Conservation (phyloP, 1,140 invertebrate genomes). For the Pogonomyrmex californicus region DNA sequence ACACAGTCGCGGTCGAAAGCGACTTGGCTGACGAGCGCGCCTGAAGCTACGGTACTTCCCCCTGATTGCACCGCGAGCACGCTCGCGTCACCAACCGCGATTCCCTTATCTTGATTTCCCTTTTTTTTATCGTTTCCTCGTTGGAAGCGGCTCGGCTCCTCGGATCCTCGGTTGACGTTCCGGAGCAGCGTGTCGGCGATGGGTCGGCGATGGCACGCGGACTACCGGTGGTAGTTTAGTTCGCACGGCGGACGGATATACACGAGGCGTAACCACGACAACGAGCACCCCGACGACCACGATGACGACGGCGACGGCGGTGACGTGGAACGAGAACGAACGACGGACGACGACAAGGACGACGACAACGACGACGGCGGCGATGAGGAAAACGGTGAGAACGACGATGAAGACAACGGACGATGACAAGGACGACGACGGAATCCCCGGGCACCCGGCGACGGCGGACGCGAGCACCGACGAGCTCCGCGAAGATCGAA, state of each 20-base stretch:
- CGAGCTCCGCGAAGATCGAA: constrained; percentile 71
- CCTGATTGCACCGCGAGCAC: constrained; percentile 25
- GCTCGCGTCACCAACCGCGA: not conserved
- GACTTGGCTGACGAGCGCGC: constrained; percentile 53
- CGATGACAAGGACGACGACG: constrained; percentile 19
- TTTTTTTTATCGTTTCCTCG: too few species aligned
- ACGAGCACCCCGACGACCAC: constrained; percentile 46
- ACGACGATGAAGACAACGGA: constrained; percentile 11
- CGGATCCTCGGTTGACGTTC: not conserved
- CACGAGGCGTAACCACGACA: constrained; percentile 66
- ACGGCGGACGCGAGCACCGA: constrained; percentile 35
- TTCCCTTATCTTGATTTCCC: not conserved
- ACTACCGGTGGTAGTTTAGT: constrained; percentile 38
- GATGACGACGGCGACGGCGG: constrained; percentile 54
- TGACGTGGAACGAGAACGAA: constrained; percentile 41
- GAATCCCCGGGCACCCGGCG: constrained; percentile 28
- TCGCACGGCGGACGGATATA: constrained; percentile 56
- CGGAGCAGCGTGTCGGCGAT: constrained; percentile 4
- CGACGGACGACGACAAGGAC: constrained; percentile 26
- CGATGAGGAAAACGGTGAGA: not conserved
- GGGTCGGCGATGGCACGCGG: not conserved
- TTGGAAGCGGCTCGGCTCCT: not conserved
- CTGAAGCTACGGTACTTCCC: constrained; percentile 60
- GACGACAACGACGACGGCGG: not conserved
- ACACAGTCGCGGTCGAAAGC: constrained; percentile 15